Evolutionary conservation across 2,113 vertebrate species (phyloP), one percentile per base, ranked within the genome.

Genomic region (Trematocara marginatum): DNA sequence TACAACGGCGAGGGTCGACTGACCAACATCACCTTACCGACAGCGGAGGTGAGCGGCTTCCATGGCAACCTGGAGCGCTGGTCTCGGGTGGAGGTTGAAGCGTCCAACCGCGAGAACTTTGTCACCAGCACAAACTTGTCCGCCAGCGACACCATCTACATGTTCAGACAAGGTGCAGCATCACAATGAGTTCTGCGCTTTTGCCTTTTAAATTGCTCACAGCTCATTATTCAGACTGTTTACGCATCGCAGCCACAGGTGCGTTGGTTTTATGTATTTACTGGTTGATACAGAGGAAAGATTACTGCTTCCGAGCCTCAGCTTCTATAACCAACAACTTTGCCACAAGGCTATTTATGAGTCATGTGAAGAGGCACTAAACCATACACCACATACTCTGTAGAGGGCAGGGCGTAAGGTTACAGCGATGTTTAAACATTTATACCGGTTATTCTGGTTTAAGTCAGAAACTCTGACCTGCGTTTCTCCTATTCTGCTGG

Each of bases 71-170:
- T 97, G 82, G 98, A 99, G 96, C 98, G 98, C 87, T 96, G 98
- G 90, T 97, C 97, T 0, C 96, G 95, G 87, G 98, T 99, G 26
- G 97, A 98, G 83, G 95, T 98, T 7, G 97, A 98, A 78, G 97
- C 97, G 47, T 98, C 98, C 20, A 98, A 97, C 93, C 96, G 93
- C 0, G 97, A 99, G 95, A 99, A 98, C 86, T 97, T 99, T 81
- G 93, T 98, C 92, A 98, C 97, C 79, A 97, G 97, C 89, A 99
- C 98, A 80, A 99, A 99, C 92, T 94, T 99, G 93, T 98, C 98
- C 66, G 97, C 97, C 89, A 97, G 97, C 31, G 98, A 97, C 92
- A 98, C 97, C 86, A 97, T 99, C 92, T 99, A 98, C 92, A 98
- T 97, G 15, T 96, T 99, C 94, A 97, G 96, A 89, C 98, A 98